Percentiles rank a stretch among this genome's conserved stretches.
These are phyloP conservation scores for Cathartes aura DNA, from an alignment of 2,113 vertebrate species.

Conservation along the genomic window DNA sequence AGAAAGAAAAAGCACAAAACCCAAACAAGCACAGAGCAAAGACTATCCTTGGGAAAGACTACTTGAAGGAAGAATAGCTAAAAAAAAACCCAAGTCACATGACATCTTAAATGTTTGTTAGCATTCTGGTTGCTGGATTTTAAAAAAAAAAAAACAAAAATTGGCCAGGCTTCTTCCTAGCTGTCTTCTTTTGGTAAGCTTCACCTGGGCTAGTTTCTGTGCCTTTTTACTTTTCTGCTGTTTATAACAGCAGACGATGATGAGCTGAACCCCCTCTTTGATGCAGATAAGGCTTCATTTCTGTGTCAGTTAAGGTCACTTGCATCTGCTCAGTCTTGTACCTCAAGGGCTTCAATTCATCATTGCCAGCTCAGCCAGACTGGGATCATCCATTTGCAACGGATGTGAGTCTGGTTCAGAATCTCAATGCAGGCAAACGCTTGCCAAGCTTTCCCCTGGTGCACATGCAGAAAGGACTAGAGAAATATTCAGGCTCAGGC, in stretches of 20 bases:
- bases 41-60: neutral
- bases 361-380: constrained; percentile 1
- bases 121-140: neutral
- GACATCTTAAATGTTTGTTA: neutral
- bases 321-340: constrained; percentile 2
- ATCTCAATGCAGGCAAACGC: neutral
- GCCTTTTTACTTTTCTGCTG: neutral
- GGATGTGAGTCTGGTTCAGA: neutral
- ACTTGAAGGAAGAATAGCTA: neutral
- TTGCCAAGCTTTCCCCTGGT: neutral
- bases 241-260: neutral
- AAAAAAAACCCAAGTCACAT: neutral
- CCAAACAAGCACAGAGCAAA: neutral
- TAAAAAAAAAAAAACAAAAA: neutral
- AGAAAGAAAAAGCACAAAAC: neutral
- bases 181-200: neutral
- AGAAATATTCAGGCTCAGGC: neutral
- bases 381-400: neutral
- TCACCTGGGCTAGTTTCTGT: neutral
- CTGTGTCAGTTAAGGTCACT: constrained; percentile 46
- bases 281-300: constrained; percentile 27
- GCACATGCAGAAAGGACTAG: neutral
- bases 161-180: neutral
- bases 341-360: constrained; percentile 60
- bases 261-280: neutral